These are phyloP conservation scores for Julus scanicus DNA, from an alignment of 2,888 invertebrate genomes.

Conservation along the genomic window DNA sequence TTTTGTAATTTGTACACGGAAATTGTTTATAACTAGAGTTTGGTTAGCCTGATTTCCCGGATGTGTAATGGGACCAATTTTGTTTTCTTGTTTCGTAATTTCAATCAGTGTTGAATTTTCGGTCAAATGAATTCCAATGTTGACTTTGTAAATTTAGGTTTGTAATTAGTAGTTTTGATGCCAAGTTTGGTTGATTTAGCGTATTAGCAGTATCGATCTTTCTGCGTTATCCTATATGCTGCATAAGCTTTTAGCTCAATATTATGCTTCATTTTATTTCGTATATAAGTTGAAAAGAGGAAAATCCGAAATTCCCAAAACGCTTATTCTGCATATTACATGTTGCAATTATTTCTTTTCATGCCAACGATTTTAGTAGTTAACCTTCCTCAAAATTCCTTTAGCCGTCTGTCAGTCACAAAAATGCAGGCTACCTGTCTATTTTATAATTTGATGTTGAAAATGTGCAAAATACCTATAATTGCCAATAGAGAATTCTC, in stretches of 20 bases:
- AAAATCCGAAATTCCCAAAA: not conserved
- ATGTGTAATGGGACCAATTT: not conserved
- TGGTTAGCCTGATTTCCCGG: not conserved
- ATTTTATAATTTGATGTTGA: not conserved
- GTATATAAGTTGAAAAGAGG: not conserved
- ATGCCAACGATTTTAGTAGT: not conserved
- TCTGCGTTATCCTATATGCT: not conserved
- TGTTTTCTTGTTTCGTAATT: not conserved
- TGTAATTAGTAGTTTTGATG: not conserved
- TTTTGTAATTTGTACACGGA: no score
- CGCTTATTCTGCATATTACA: not conserved
- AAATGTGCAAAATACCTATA: slow-evolving; percentile 22
- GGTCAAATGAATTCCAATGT: not conserved
- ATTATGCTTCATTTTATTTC: not conserved
- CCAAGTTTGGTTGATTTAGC: not conserved
- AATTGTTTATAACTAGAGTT: no score
- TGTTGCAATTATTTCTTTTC: not conserved
- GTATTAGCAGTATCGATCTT: not conserved
- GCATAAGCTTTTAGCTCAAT: not conserved
- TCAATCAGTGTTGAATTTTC: not conserved
- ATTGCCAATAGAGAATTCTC: not conserved
- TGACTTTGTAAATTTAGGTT: slow-evolving; percentile 2
- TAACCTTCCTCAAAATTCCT: not conserved
- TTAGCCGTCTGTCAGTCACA: slow-evolving; percentile 27
- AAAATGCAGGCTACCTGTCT: not conserved